Conservation (phyloP, 1,140 invertebrate genomes). For the Bursaphelenchus mucronatus region DNA sequence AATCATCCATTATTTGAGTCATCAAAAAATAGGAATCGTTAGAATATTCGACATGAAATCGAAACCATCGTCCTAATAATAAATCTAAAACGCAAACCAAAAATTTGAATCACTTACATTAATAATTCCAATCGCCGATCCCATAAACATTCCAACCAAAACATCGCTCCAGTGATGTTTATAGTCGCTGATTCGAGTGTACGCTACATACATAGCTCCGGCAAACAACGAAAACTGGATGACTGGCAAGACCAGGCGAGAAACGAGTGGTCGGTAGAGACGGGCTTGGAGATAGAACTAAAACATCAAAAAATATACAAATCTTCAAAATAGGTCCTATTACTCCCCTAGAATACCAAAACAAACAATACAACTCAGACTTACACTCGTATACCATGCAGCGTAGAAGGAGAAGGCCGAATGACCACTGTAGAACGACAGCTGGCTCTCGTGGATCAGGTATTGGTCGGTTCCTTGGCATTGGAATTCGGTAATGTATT, state of each 20-base stretch:
- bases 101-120: constrained; percentile 57
- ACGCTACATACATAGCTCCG: constrained; percentile 53
- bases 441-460: constrained; percentile 48
- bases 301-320: constrained; percentile 38
- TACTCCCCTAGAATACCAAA: neutral
- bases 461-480: constrained; percentile 60
- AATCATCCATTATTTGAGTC: neutral
- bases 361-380: neutral
- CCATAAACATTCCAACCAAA: constrained; percentile 68
- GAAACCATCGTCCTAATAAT: neutral
- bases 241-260: constrained; percentile 50
- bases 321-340: constrained; percentile 15
- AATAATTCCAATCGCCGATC: constrained; percentile 66
- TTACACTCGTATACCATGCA: constrained; percentile 55
- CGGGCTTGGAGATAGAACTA: constrained; percentile 59
- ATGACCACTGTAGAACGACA: constrained; percentile 60
- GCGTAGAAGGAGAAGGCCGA: constrained; percentile 58
- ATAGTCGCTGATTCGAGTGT: constrained; percentile 40
- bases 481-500: constrained; percentile 62
- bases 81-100: neutral
- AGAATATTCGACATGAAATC: neutral
- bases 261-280: constrained; percentile 52
- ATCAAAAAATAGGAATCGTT: neutral
- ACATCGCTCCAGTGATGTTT: constrained; percentile 68
- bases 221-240: constrained; percentile 57